Percentiles rank a stretch among this genome's conserved stretches.
Evolutionary conservation across 1,140 invertebrate genomes (phyloP).

Genomic region (Nephotettix cincticeps): DNA sequence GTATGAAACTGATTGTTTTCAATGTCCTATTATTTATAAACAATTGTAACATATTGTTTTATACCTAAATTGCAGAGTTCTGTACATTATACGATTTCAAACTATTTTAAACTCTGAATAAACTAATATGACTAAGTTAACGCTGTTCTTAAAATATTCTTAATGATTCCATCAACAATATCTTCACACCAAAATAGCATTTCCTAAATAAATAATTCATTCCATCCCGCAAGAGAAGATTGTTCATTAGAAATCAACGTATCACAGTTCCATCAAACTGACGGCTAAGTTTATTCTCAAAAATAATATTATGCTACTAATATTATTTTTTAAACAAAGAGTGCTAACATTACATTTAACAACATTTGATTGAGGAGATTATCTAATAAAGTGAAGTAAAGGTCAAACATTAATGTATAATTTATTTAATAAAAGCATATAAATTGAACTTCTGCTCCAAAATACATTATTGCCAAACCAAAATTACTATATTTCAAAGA

Average conservation of each 20-base stretch:
- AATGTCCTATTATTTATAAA: neutral
- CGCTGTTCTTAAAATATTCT: slow-evolving; percentile 13
- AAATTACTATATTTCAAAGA: too few relatives aligned
- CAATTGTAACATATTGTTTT: neutral
- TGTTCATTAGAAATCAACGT: slow-evolving; percentile 8
- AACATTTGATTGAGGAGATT: too few relatives aligned
- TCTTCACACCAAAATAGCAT: neutral
- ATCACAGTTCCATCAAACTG: neutral
- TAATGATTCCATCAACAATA: slow-evolving; percentile 7
- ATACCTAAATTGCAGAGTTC: neutral
- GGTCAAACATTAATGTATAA: too few relatives aligned
- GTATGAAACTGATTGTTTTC: neutral
- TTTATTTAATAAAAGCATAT: too few relatives aligned
- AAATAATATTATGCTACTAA: neutral
- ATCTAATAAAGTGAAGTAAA: too few relatives aligned
- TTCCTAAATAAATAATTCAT: neutral
- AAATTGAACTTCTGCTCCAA: too few relatives aligned
- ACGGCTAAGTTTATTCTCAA: neutral
- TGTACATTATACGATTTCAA: slow-evolving; percentile 1
- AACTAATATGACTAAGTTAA: slow-evolving; percentile 18
- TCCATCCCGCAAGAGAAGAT: too few relatives aligned
- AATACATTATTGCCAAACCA: too few relatives aligned
- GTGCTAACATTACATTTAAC: neutral
- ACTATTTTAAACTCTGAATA: slow-evolving; percentile 19
- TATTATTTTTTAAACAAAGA: slow-evolving; percentile 5